Conservation (phyloP, 2,113 vertebrate species). For the Cochlearius cochlearius region DNA sequence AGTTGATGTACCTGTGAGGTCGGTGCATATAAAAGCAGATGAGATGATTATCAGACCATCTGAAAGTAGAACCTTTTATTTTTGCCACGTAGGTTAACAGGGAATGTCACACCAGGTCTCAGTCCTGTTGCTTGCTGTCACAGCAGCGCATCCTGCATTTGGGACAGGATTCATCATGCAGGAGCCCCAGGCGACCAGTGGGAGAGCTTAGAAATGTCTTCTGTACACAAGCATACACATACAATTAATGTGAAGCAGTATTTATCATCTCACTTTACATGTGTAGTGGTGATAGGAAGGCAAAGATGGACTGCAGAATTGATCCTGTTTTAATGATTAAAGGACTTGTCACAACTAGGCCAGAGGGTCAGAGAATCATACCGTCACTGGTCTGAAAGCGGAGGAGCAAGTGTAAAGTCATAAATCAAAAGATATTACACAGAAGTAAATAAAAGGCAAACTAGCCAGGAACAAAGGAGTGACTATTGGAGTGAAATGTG, state of each 20-base stretch:
- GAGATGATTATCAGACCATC: not conserved
- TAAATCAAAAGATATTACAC: not conserved
- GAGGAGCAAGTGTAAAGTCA: not conserved
- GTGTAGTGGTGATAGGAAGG: not conserved
- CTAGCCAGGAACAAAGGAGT: not conserved
- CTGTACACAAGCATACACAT: not conserved
- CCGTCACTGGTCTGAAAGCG: not conserved
- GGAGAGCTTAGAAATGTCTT: not conserved
- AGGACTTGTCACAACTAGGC: not conserved
- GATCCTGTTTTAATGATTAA: not conserved
- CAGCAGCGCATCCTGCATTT: not conserved
- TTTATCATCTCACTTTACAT: not conserved
- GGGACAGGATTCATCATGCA: not conserved
- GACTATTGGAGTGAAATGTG: not conserved
- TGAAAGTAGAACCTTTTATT: not conserved
- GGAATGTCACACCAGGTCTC: not conserved
- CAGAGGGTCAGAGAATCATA: not conserved
- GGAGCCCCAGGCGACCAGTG: not conserved
- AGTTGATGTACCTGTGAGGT: not conserved
- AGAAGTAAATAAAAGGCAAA: not conserved
- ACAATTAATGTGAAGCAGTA: not conserved
- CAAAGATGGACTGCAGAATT: not conserved
- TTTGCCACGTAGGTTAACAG: not conserved
- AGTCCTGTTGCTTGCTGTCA: not conserved
- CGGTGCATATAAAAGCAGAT: not conserved